Base-by-base conservation (phyloP, 1,140 invertebrate species). In the Calliphora vicina region DNA sequence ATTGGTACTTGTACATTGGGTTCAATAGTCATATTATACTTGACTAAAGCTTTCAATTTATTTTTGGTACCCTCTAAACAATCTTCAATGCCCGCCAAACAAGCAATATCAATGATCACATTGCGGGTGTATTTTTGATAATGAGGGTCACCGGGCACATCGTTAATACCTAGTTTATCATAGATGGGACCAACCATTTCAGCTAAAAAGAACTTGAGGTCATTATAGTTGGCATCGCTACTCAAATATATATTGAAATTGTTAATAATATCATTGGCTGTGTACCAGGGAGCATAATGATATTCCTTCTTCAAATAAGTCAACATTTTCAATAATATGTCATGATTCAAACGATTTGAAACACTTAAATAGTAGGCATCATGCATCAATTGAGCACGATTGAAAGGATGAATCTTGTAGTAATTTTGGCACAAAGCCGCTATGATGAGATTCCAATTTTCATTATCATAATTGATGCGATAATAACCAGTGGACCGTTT, bases 321-420 rank as follows among this genome's bases (percentile, higher is more conserved):
- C 0, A 93, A 91, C 26, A 94, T 86, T 10, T 91, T 86, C 43
- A 93, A 88, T 0, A 92, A 85, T 15, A 89, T 84, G 1, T 84
- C 73, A 83, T 92, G 92, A 27, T 87, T 83, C 71, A 94, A 85
- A 15, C 92, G 89, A 25, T 91, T 92, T 73, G 92, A 93, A 83
- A 92, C 91, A 1, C 93, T 93, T 45, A 97, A 91, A 83, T 93
- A 93, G 82, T 95, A 94, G 12, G 94, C 91, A 87, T 97, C 96
- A 85, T 96, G 94, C 2, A 97, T 90, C 1, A 97, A 90, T 88
- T 97, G 95, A 2, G 95, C 95, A 82, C 96, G 91, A 91, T 96
- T 97, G 0, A 93, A 89, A 25, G 92, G 90, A 85, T 95, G 92
- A 74, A 97, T 95, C 57, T 89, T 90, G 2, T 87, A 86, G 13